Conservation (phyloP, 2,113 vertebrate species). For the Solea solea region DNA sequence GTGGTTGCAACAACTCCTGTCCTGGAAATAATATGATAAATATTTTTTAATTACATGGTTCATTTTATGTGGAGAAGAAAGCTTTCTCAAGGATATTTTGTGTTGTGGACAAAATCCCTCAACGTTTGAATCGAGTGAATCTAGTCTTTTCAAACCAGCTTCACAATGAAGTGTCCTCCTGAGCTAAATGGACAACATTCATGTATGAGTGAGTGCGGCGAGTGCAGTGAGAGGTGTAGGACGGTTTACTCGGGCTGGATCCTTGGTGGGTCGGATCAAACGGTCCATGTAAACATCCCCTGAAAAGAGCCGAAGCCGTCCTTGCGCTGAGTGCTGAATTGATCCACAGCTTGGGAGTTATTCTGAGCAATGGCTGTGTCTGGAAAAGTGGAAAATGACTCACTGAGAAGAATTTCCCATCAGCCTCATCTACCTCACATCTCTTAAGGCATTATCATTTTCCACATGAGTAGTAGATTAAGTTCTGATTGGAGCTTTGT, state of each 20-base stretch:
- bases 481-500: slow-evolving; percentile 22
- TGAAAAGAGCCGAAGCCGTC: slow-evolving; percentile 43
- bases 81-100: slow-evolving; percentile 11
- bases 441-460: slow-evolving; percentile 18
- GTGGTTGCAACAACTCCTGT: neutral
- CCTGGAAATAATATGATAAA: neutral
- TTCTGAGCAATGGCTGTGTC: slow-evolving; percentile 28
- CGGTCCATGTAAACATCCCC: slow-evolving; percentile 41
- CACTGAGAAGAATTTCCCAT: slow-evolving; percentile 46
- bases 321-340: slow-evolving; percentile 52
- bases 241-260: slow-evolving; percentile 7
- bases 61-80: neutral
- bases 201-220: neutral
- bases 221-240: neutral
- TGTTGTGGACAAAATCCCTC: slow-evolving; percentile 15
- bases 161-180: slow-evolving; percentile 23
- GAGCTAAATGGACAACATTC: slow-evolving; percentile 7
- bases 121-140: neutral
- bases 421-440: slow-evolving; percentile 5
- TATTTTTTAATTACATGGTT: neutral
- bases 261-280: slow-evolving; percentile 32
- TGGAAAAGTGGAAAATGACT: slow-evolving; percentile 50
- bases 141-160: slow-evolving; percentile 1
- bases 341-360: slow-evolving; percentile 41
- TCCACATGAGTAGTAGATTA: slow-evolving; percentile 23